Conservation (phyloP, 2,113 vertebrate species). For the Ammodytes marinus region DNA sequence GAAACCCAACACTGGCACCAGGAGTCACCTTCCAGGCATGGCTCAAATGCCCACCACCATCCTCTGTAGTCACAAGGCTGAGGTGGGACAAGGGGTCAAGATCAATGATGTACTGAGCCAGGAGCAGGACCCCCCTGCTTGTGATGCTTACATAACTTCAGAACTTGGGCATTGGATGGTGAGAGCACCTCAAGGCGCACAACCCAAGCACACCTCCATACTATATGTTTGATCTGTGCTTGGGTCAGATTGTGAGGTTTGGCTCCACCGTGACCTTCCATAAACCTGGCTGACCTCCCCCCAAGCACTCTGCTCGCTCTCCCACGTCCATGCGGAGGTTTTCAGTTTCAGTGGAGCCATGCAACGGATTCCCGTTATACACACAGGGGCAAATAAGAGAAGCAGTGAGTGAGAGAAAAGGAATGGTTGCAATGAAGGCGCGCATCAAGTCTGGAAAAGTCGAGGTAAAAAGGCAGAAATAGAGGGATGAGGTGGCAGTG, state of each 20-base stretch:
- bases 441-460: conserved; percentile 33
- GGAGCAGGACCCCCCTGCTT: conserved; percentile 16
- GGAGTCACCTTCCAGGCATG: conserved; percentile 79
- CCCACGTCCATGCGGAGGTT: conserved; percentile 59
- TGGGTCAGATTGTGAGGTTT: conserved; percentile 36
- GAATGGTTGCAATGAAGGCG: conserved; percentile 44
- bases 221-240: conserved; percentile 43
- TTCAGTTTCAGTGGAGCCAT: conserved; percentile 67
- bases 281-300: conserved; percentile 63
- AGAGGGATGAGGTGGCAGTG: conserved; percentile 52
- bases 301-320: conserved; percentile 11
- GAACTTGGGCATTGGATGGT: conserved; percentile 15
- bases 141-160: conserved; percentile 54
- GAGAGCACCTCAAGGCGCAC: conserved; percentile 24
- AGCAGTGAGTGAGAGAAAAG: conserved; percentile 53
- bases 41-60: conserved; percentile 53
- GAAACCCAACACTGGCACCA: conserved; percentile 80
- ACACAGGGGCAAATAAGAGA: conserved; percentile 55
- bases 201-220: conserved; percentile 52
- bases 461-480: conserved; percentile 43
- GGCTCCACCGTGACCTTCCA: conserved; percentile 45
- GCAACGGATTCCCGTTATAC: conserved; percentile 57
- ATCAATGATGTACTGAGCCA: neutral
- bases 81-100: conserved; percentile 53
- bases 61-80: conserved; percentile 72